Conservation (phyloP, 2,888 invertebrate species). For the Yponomeuta cagnagella region DNA sequence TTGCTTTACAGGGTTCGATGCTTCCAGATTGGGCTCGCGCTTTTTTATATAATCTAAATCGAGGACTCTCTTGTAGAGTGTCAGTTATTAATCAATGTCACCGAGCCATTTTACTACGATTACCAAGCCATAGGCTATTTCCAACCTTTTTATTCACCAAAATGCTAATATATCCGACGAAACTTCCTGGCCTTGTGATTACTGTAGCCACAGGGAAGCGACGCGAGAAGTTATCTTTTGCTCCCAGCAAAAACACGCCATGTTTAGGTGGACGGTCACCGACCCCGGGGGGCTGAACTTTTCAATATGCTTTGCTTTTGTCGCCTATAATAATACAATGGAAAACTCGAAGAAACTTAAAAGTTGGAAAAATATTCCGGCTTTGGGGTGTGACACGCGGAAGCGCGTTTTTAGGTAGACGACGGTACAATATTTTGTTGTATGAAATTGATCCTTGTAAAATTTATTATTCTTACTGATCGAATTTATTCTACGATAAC, state of each 20-base stretch:
- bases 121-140: no score
- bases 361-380: not conserved
- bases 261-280: not conserved
- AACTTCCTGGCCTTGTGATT: not conserved
- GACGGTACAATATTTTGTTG: no score
- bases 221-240: not conserved
- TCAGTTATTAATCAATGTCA: no score
- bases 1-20: no score
- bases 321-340: not conserved
- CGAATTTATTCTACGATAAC: no score
- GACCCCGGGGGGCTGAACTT: not conserved
- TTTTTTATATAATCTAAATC: no score
- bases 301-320: not conserved
- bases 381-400: not conserved
- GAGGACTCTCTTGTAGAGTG: no score
- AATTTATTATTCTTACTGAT: no score
- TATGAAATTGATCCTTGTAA: no score
- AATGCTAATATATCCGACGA: not conserved
- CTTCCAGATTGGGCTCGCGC: no score
- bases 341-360: not conserved
- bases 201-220: not conserved
- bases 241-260: not conserved
- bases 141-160: not conserved
- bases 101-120: no score
- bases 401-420: no score